Evolutionary conservation across 2,888 invertebrate species (phyloP).

Genomic region (Drosophila atripex): DNA sequence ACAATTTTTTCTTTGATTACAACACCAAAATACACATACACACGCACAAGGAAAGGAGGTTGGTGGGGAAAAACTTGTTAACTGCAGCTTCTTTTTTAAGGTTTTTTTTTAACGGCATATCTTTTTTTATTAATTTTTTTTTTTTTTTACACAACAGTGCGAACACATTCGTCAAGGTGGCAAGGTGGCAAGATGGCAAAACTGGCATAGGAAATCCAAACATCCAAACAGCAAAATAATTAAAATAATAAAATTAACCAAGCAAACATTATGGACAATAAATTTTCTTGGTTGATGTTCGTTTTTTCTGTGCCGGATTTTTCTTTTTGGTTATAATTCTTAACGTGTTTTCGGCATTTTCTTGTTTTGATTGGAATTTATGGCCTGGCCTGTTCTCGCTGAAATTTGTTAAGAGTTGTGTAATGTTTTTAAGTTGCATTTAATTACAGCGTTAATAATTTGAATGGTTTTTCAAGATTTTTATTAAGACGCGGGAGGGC

Average conservation of each 20-base stretch:
- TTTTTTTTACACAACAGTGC: constrained; percentile 17
- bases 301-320: constrained; percentile 9
- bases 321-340: constrained; percentile 46
- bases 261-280: constrained; percentile 43
- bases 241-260: constrained; percentile 65
- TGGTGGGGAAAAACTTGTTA: constrained; percentile 60
- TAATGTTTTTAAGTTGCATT: constrained; percentile 28
- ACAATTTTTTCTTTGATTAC: constrained; percentile 58
- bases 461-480: constrained; percentile 8
- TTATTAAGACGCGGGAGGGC: not conserved
- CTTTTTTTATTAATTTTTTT: constrained; percentile 29
- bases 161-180: constrained; percentile 53
- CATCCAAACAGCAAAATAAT: constrained; percentile 47
- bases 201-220: constrained; percentile 23
- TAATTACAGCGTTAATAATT: constrained; percentile 32
- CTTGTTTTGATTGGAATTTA: constrained; percentile 41
- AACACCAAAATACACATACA: constrained; percentile 53
- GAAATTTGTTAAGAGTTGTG: constrained; percentile 35
- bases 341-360: constrained; percentile 50
- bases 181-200: constrained; percentile 2
- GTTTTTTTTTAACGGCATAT: constrained; percentile 26
- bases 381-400: constrained; percentile 40
- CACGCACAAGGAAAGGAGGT: constrained; percentile 8
- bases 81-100: constrained; percentile 32
- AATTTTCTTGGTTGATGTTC: constrained; percentile 39